These are phyloP conservation scores for Gadus chalcogrammus DNA, from an alignment of 2,113 vertebrate genomes.

Conservation along the genomic window DNA sequence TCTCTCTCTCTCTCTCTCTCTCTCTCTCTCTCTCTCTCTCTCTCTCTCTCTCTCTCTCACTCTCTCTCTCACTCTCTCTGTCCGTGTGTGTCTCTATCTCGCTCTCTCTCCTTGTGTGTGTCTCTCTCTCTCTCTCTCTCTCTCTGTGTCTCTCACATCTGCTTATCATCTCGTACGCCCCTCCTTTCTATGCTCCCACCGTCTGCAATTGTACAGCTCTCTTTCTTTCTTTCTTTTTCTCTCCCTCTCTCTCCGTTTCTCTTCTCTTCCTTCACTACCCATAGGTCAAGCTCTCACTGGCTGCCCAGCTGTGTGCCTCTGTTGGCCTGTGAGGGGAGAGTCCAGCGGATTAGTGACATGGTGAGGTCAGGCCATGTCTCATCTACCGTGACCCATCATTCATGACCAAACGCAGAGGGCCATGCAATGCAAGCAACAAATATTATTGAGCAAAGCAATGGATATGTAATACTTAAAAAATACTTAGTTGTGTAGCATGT, in stretches of 20 bases:
- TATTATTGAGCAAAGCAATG: no score
- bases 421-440: no score
- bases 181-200: not conserved
- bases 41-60: no score
- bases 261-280: not conserved
- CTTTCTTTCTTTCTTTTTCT: constrained; percentile 2
- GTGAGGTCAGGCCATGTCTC: constrained; percentile 17
- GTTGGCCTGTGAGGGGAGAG: no score
- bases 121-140: not conserved
- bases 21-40: no score
- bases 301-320: no score
- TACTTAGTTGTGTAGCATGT: no score
- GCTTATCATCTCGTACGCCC: not conserved
- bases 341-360: constrained; percentile 8
- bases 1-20: no score
- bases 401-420: constrained; percentile 17
- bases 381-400: constrained; percentile 36
- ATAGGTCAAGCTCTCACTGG: not conserved
- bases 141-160: not conserved
- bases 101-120: no score
- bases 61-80: no score
- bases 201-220: constrained; percentile 5
- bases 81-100: no score
- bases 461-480: no score
- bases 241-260: not conserved